A percentile compares a stretch with the other conserved stretches of the same genome.
Conservation (phyloP, 2,797 vertebrate genomes). For the Manis pentadactyla region DNA sequence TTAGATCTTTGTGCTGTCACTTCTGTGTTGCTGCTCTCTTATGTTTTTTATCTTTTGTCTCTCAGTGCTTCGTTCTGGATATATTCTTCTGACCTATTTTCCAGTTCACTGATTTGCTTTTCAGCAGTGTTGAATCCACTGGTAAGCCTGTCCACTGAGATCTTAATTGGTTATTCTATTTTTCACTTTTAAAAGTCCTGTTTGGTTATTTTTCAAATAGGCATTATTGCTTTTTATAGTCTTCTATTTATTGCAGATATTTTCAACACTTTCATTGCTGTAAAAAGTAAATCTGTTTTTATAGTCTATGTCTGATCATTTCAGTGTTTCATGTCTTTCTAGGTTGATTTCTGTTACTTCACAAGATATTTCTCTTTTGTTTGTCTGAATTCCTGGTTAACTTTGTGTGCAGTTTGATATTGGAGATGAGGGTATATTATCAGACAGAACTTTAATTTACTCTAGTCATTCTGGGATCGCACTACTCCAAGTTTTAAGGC, state of each 20-base stretch:
- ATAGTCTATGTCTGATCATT: neutral
- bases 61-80: neutral
- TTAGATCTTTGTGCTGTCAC: neutral
- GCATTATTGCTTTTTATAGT: neutral
- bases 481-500: constrained; percentile 7
- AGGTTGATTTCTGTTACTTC: neutral
- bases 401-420: neutral
- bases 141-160: neutral
- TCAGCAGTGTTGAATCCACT: neutral
- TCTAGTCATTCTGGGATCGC: neutral
- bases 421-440: neutral
- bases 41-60: neutral
- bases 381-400: neutral
- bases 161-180: neutral
- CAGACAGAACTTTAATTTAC: neutral
- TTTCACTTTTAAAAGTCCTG: neutral
- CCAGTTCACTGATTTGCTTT: neutral
- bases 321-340: neutral
- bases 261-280: neutral
- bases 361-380: neutral
- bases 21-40: neutral
- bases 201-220: constrained; percentile 40
- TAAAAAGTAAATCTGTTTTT: neutral
- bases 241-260: neutral
- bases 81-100: neutral